Conservation (phyloP, 1,140 invertebrate species). For the Copidosoma floridanum region DNA sequence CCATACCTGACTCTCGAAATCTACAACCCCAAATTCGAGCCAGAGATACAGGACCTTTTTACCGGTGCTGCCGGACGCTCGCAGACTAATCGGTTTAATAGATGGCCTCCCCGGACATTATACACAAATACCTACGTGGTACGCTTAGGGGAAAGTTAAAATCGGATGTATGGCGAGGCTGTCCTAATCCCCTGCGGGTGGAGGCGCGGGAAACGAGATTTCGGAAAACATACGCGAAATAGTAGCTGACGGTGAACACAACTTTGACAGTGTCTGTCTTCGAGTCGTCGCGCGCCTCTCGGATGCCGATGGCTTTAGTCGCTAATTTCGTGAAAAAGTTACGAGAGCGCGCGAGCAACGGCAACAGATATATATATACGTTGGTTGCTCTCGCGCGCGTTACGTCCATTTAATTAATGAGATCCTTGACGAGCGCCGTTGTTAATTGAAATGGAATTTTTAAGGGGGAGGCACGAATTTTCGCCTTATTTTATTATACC, state of each 20-base stretch:
- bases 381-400: too few relatives aligned
- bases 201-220: slow-evolving; percentile 36
- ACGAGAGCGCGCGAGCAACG: too few relatives aligned
- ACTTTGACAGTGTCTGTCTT: too few relatives aligned
- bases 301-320: not conserved
- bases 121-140: too few relatives aligned
- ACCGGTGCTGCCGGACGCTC: slow-evolving; percentile 11
- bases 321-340: slow-evolving; percentile 1
- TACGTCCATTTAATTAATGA: too few relatives aligned
- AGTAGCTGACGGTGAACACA: not conserved
- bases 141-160: slow-evolving; percentile 55
- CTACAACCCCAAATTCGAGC: slow-evolving; percentile 4
- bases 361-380: too few relatives aligned
- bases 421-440: too few relatives aligned
- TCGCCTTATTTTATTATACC: too few relatives aligned
- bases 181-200: slow-evolving; percentile 50
- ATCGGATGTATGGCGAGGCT: slow-evolving; percentile 40
- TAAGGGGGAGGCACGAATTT: too few relatives aligned
- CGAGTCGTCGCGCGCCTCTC: not conserved
- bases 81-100: slow-evolving; percentile 55
- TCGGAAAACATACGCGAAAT: too few relatives aligned
- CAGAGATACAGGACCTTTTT: too few relatives aligned
- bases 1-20: not conserved
- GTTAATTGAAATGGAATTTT: too few relatives aligned
- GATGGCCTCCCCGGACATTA: slow-evolving; percentile 29